Evolutionary conservation across 2,888 invertebrate genomes (phyloP).

Genomic region (Prostheceraeus crozeri): DNA sequence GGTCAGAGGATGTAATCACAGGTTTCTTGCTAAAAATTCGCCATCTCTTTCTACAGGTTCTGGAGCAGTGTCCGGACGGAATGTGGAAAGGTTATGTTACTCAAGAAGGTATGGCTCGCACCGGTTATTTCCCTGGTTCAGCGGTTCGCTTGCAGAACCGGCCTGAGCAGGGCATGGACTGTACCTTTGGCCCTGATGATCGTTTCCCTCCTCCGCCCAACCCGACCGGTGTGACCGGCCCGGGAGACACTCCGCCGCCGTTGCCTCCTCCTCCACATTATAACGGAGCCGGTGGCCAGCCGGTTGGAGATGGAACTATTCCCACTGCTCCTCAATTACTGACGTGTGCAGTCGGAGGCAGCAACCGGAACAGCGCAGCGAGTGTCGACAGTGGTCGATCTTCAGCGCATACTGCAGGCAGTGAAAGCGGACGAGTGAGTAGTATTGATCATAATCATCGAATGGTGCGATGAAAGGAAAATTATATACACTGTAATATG

Average conservation of each 20-base stretch:
- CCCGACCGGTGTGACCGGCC: neutral
- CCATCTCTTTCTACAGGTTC: too few relatives aligned
- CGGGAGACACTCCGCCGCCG: neutral
- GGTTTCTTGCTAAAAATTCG: too few relatives aligned
- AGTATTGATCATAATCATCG: too few relatives aligned
- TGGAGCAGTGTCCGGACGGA: constrained; percentile 53
- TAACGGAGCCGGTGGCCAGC: neutral
- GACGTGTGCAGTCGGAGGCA: constrained; percentile 46
- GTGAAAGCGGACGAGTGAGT: constrained; percentile 15
- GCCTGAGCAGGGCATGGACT: too few relatives aligned
- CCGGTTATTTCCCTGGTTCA: constrained; percentile 55
- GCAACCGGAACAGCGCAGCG: constrained; percentile 53
- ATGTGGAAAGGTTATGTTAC: constrained; percentile 55
- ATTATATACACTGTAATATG: too few relatives aligned
- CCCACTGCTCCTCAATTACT: constrained; percentile 20
- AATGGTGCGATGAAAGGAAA: too few relatives aligned
- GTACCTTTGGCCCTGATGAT: too few relatives aligned
- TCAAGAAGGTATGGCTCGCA: constrained; percentile 53
- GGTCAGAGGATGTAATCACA: too few relatives aligned
- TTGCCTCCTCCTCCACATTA: neutral
- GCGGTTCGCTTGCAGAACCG: neutral
- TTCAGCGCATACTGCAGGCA: constrained; percentile 27
- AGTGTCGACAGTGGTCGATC: constrained; percentile 52
- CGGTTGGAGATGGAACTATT: constrained; percentile 7
- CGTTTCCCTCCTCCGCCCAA: too few relatives aligned